Evolutionary conservation across 2,888 invertebrate species (phyloP), one percentile per base, ranked within the genome.

Genomic region (Pardosa pseudoannulata): DNA sequence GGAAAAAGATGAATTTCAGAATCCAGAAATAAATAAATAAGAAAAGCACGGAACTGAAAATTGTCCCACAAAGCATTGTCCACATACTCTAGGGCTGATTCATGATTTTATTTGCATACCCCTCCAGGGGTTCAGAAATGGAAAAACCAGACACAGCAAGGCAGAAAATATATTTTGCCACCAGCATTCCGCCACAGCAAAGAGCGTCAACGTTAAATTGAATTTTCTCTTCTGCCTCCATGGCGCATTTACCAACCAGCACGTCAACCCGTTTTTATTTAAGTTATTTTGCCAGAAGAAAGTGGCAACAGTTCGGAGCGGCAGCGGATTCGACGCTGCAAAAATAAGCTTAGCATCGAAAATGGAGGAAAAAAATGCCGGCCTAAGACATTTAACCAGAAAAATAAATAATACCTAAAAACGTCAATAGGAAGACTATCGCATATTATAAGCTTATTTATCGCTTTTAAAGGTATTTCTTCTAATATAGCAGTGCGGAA

Each of bases 201-300:
- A 79, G 79, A 67, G 83, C 83, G 83, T 85, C 83, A 78, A 73
- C 78, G 50, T 85, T 85, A 85, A 85, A 85, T 85, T 85, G 83
- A 85, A 85, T 85, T 85, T 78, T 67, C 72, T 31, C 73, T 78
- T 65, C 16, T 73, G 72, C 68, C 78, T 67, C 65, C 73, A 65
- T 67, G 68, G 83, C 68, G 65, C 78, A 32, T 32, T 36, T 72
- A 56, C 28, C 41, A 70, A 70, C 70, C 70, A 41, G 50, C 83
- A 78, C 78, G 83, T 71, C 82, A 82, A 75, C 75, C 67, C 73
- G 56, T 79, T 75, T 85, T 85, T 85, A 85, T 85, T 85, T 79
- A 85, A 78, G 72, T 78, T 85, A 78, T 85, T 85, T 78, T 67
- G 73, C 65, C 36, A 28, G 62, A 78, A 65, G 67, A 56, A 73